Base-by-base conservation (phyloP, 2,113 vertebrate species). In the Chaetorhynchus papuensis region DNA sequence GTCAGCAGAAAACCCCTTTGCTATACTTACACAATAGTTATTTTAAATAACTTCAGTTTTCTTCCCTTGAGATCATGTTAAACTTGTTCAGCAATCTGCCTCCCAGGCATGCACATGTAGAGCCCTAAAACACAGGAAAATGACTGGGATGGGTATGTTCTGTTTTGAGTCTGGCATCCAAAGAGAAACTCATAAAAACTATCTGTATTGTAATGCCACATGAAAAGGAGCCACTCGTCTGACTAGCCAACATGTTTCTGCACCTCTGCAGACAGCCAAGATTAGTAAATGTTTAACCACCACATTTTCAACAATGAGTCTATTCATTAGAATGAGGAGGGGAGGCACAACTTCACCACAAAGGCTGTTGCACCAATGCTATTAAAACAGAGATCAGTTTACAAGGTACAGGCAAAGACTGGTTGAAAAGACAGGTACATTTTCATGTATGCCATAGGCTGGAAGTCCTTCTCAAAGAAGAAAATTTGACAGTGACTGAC, bases 321-420 rank as follows among this genome's bases (percentile, higher is more conserved):
- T 91, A 89, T 97, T 98, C 96, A 97, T 96, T 92, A 94, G 80
- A 80, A 57, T 50, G 31, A 68, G 35, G 44, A 80, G 49, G 61
- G 59, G 37, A 83, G 18, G 57, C 26, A 81, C 59, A 94, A 83
- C 65, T 86, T 92, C 54, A 53, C 50, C 65, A 49, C 74, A 88
- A 80, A 76, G 59, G 72, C 64, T 52, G 61, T 88, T 94, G 41
- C 76, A 63, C 45, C 88, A 57, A 65, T 59, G 44, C 71, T 90
- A 74, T 95, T 90, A 96, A 94, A 96, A 91, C 16, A 76, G 30
- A 88, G n/a, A 88, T 89, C 84, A 80, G 44, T 92, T 37, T 85
- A 84, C 52, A 52, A 45, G 27, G 86, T 88, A 27, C 33, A 96
- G 70, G 45, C 52, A 87, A 77, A 85, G 87, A 83, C 78, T 95